Evolutionary conservation across 1,140 invertebrate species (phyloP), one percentile per base, ranked within the genome.

Genomic region (Littorina saxatilis): DNA sequence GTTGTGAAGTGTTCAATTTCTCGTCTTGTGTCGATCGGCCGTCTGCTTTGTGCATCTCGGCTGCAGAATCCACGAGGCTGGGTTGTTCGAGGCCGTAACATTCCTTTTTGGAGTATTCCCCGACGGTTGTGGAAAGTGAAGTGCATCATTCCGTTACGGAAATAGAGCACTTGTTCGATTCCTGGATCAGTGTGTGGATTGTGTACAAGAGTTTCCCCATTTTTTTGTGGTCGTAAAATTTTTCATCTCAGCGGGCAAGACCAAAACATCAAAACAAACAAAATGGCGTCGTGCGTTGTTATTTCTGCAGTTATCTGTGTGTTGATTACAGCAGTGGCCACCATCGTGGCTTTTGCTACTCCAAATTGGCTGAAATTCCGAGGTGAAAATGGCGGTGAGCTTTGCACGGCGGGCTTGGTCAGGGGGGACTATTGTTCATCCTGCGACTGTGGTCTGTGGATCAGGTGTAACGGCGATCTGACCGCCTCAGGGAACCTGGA

Each of bases 301-400:
- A 86, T 91, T 47, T 88, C 87, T 23, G 88, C 89, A n/a, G 88
- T 91, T 47, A 85, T 91, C n/a, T 88, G 87, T 83, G 89, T 90
- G 29, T 81, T 91, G 40, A 83, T 91, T 32, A 89, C 90, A 5
- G 88, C 89, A 27, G 90, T 91, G 7, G 89, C 87, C 13, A 87
- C 87, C 58, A 91, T 91, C 27, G 90, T 91, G 32, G 86, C 89
- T 2, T 91, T 91, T 82, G 86, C 90, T 20, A 90, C 88, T 15
- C 90, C 90, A 20, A 90, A 91, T 68, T 91, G 90, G 90, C 70
- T 90, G 13, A 85, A 83, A 70, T 88, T 89, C 70, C 80, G 81
- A 50, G 70, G 50, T 50, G 20, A 29, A 0, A 74, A 79, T 47
- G 75, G 73, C 32, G 66, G 40, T 9, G 63, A 82, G 17, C 58